These are phyloP conservation scores for Papilio helenus DNA, from an alignment of 1,140 invertebrate species.

Conservation along the genomic window DNA sequence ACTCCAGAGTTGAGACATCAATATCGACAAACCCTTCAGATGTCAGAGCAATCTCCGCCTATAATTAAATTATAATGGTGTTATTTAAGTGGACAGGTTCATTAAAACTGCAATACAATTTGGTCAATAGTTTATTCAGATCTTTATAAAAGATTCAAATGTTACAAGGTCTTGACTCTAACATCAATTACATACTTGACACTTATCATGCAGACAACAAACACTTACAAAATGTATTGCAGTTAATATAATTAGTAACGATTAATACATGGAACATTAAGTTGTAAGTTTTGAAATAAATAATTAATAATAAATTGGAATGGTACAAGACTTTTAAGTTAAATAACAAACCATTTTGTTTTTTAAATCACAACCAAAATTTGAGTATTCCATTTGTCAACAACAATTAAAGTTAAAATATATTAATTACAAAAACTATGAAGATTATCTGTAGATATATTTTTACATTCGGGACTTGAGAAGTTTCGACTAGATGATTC, in stretches of 20 bases:
- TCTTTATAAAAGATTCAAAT: slow-evolving; percentile 59
- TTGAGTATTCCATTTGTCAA: slow-evolving; percentile 45
- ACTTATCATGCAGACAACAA: slow-evolving; percentile 64
- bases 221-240: slow-evolving; percentile 77
- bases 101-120: slow-evolving; percentile 84
- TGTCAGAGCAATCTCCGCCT: slow-evolving; percentile 96
- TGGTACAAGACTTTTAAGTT: slow-evolving; percentile 24
- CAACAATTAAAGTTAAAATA: slow-evolving; percentile 20
- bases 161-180: slow-evolving; percentile 57
- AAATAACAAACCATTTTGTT: slow-evolving; percentile 52
- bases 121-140: slow-evolving; percentile 76
- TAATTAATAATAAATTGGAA: slow-evolving; percentile 21
- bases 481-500: slow-evolving; percentile 71
- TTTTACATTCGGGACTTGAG: slow-evolving; percentile 71
- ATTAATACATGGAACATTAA: slow-evolving; percentile 40
- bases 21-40: slow-evolving; percentile 97
- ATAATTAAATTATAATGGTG: slow-evolving; percentile 72
- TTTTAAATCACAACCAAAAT: slow-evolving; percentile 73
- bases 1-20: slow-evolving; percentile 94
- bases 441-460: slow-evolving; percentile 65
- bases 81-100: slow-evolving; percentile 56
- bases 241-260: slow-evolving; percentile 58
- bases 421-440: slow-evolving; percentile 60
- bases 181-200: slow-evolving; percentile 59
- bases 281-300: slow-evolving; percentile 30